These are phyloP conservation scores for Trinectes maculatus DNA, from an alignment of 2,113 vertebrate genomes.

Conservation along the genomic window DNA sequence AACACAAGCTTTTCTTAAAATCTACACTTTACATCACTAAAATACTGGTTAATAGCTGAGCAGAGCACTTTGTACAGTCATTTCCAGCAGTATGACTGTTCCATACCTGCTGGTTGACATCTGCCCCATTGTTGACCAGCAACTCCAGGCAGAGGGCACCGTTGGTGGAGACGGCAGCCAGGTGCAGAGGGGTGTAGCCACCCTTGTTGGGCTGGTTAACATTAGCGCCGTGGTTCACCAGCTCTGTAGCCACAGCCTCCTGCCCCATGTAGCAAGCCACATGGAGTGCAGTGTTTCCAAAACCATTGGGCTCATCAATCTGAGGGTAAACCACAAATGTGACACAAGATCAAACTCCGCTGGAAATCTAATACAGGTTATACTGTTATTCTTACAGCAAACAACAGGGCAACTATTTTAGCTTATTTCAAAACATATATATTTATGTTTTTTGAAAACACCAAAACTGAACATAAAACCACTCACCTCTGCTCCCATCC, in stretches of 20 bases:
- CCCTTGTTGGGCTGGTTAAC: conserved; percentile 95
- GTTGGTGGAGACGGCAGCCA: conserved; percentile 96
- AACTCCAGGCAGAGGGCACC: conserved; percentile 96
- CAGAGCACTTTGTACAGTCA: too few species aligned
- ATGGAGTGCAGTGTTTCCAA: conserved; percentile 96
- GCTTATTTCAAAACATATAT: too few species aligned
- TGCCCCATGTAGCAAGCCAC: conserved; percentile 97
- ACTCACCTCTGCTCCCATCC: conserved; percentile 91
- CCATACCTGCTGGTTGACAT: conserved; percentile 95
- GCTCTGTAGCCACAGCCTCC: conserved; percentile 93
- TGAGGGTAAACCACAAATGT: conserved; percentile 53
- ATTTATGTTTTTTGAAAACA: too few species aligned
- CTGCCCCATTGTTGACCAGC: conserved; percentile 95
- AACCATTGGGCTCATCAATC: conserved; percentile 95
- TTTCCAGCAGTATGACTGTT: not conserved
- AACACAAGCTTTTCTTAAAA: too few species aligned
- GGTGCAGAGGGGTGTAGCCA: conserved; percentile 94
- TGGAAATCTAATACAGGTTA: not conserved
- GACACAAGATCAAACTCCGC: not conserved
- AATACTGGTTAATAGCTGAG: too few species aligned
- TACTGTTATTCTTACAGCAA: too few species aligned
- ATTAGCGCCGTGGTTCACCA: conserved; percentile 95
- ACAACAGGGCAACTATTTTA: too few species aligned
- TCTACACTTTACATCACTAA: too few species aligned
- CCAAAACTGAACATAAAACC: not conserved